These are phyloP conservation scores for Cheilosia variabilis DNA, from an alignment of 2,888 invertebrate species.

Conservation along the genomic window DNA sequence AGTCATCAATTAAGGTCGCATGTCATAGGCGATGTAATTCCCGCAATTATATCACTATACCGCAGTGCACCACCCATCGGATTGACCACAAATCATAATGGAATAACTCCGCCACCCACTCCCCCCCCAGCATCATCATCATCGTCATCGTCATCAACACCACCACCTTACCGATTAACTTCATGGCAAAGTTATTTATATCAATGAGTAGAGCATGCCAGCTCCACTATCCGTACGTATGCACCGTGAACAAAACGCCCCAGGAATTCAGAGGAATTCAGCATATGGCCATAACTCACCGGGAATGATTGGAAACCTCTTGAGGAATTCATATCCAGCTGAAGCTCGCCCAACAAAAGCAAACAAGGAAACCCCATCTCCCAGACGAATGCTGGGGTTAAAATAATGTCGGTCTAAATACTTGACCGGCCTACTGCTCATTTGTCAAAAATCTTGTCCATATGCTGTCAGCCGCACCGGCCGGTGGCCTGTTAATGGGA, in stretches of 20 bases:
- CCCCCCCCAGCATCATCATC: constrained; percentile 1
- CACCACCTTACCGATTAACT: constrained; percentile 79
- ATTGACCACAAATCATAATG: constrained; percentile 70
- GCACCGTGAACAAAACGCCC: constrained; percentile 50
- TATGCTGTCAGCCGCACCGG: constrained; percentile 76
- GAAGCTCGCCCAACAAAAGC: constrained; percentile 44
- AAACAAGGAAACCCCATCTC: constrained; percentile 59
- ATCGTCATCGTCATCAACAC: no score
- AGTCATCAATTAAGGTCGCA: constrained; percentile 69
- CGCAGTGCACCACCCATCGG: constrained; percentile 21
- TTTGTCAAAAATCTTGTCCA: constrained; percentile 76
- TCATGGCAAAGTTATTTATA: constrained; percentile 80
- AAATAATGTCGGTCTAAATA: constrained; percentile 74
- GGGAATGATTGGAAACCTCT: constrained; percentile 80
- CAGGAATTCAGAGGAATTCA: constrained; percentile 70
- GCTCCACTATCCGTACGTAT: constrained; percentile 1
- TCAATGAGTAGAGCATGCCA: constrained; percentile 75
- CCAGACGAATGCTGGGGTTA: constrained; percentile 65
- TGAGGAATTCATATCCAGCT: constrained; percentile 77
- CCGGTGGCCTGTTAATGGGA: constrained; percentile 75
- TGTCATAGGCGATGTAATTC: constrained; percentile 71
- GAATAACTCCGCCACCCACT: constrained; percentile 33
- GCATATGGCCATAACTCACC: constrained; percentile 79
- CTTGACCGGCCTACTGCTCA: constrained; percentile 74
- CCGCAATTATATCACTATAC: constrained; percentile 62